A percentile compares a stretch with the other conserved stretches of the same genome.
These are phyloP conservation scores for Calephelis virginiensis DNA, from an alignment of 1,140 invertebrate genomes.

Conservation along the genomic window DNA sequence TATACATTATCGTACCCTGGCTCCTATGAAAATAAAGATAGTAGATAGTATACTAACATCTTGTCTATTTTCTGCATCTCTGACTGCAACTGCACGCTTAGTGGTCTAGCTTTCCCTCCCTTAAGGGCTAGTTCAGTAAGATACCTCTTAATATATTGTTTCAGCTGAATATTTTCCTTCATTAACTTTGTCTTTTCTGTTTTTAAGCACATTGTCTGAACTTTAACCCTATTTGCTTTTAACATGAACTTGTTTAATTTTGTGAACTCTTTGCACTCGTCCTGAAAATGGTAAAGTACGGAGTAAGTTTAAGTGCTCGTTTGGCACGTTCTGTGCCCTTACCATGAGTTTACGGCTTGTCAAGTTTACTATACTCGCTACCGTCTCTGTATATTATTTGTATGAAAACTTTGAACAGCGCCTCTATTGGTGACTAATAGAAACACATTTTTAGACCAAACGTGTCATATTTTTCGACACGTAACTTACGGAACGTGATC, in stretches of 20 bases:
- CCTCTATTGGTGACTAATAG: no score
- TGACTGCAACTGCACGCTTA: slow-evolving; percentile 55
- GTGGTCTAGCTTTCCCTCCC: slow-evolving; percentile 53
- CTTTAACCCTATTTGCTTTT: slow-evolving; percentile 67
- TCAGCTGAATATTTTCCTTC: slow-evolving; percentile 69
- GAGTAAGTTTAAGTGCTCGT: background rate
- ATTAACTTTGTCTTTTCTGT: slow-evolving; percentile 61
- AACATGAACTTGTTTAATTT: slow-evolving; percentile 73
- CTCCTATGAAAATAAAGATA: no score
- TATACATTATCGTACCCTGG: no score
- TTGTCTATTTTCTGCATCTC: slow-evolving; percentile 47
- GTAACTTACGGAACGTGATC: no score
- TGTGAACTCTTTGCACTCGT: slow-evolving; percentile 63
- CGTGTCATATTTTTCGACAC: no score
- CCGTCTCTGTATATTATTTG: no score
- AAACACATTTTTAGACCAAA: no score
- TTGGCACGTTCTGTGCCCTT: no score
- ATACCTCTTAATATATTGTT: slow-evolving; percentile 70
- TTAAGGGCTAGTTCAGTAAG: slow-evolving; percentile 68
- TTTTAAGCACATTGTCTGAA: slow-evolving; percentile 62
- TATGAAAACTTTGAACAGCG: no score
- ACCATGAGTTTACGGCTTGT: no score
- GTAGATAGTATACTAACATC: background rate
- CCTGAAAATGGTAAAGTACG: slow-evolving; percentile 42
- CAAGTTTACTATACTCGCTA: no score